Conservation (phyloP, 2,888 invertebrate genomes). For the Drosophila testacea region DNA sequence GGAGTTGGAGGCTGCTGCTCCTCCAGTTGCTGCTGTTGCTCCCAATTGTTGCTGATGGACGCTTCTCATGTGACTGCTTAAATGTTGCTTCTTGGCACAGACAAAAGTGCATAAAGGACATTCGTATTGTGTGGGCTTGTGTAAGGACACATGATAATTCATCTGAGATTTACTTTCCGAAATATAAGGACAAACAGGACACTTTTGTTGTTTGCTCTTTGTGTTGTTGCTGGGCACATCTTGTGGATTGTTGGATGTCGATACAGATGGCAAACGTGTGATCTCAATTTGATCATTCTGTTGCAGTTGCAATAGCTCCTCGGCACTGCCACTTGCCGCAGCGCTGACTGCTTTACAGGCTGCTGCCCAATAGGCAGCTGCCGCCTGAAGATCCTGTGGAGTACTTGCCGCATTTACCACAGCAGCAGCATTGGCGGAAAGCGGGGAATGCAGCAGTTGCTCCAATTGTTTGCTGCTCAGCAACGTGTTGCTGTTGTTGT, state of each 20-base stretch:
- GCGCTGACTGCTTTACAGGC: constrained; percentile 76
- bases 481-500: constrained; percentile 53
- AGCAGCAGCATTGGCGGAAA: constrained; percentile 70
- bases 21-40: constrained; percentile 7
- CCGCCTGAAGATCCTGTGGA: constrained; percentile 78
- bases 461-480: constrained; percentile 70
- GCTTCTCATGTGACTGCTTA: constrained; percentile 93
- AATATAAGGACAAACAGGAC: constrained; percentile 93
- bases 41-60: constrained; percentile 72
- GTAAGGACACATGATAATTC: constrained; percentile 94
- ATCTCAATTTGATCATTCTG: constrained; percentile 84
- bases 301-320: constrained; percentile 79
- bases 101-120: constrained; percentile 93
- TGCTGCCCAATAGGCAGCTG: constrained; percentile 78
- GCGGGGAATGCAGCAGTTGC: constrained; percentile 71
- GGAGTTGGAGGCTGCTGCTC: constrained; percentile 8
- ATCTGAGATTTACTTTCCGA: constrained; percentile 94
- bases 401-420: constrained; percentile 78
- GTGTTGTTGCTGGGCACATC: constrained; percentile 39
- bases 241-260: constrained; percentile 8
- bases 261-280: constrained; percentile 74
- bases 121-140: constrained; percentile 87
- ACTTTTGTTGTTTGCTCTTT: constrained; percentile 89
- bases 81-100: constrained; percentile 91
- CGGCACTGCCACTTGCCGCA: constrained; percentile 60